Evolutionary conservation across 2,888 invertebrate species (phyloP).

Genomic region (Cotesia congregata): DNA sequence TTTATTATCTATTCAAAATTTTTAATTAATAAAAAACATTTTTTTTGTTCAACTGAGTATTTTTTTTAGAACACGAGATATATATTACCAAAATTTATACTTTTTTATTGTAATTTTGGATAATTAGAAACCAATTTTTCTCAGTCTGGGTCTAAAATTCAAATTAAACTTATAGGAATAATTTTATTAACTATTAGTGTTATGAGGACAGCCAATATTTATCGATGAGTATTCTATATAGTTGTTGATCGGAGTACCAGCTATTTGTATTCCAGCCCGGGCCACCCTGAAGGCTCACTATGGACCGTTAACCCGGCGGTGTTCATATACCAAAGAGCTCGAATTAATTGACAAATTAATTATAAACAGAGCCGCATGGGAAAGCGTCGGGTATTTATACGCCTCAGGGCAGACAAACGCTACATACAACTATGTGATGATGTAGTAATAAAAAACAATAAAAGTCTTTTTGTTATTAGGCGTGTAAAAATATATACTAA

Average conservation of each 20-base stretch:
- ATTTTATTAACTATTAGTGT: background rate
- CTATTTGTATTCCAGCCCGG: constrained; percentile 38
- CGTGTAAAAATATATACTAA: background rate
- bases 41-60: too few species aligned
- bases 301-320: constrained; percentile 18
- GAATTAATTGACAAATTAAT: constrained; percentile 54
- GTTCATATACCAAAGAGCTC: constrained; percentile 31
- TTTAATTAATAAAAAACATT: too few species aligned
- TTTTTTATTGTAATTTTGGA: too few species aligned
- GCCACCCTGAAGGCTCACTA: constrained; percentile 38
- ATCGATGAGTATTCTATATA: constrained; percentile 28
- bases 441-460: constrained; percentile 13
- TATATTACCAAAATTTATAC: too few species aligned
- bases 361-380: constrained; percentile 48
- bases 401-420: constrained; percentile 24
- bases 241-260: constrained; percentile 39
- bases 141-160: background rate
- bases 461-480: background rate
- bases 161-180: background rate
- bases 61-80: too few species aligned
- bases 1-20: too few species aligned
- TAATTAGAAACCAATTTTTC: too few species aligned
- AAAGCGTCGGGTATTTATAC: constrained; percentile 29
- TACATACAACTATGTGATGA: background rate
- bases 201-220: constrained; percentile 5